Percentiles rank a stretch among this genome's conserved stretches.
phyloP scores from a whole-genome alignment of 2,888 invertebrate genomes.

The Bhutanitis thaidina region DNA sequence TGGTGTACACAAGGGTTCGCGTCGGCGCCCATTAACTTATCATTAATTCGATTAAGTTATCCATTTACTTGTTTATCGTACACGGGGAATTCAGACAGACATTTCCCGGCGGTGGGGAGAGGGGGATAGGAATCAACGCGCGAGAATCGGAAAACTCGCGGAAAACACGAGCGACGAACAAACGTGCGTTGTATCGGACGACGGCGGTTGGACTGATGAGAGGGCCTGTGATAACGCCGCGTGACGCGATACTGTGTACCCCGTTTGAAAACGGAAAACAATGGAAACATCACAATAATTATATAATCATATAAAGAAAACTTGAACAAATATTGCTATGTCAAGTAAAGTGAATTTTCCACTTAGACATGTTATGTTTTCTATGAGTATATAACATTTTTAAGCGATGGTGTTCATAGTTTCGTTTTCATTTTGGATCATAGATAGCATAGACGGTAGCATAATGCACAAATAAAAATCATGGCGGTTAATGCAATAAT shows the following conservation, averaged over 20 bases:
- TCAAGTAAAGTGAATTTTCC: not conserved
- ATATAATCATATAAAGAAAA: conserved; percentile 6
- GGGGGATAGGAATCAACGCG: conserved; percentile 35
- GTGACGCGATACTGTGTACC: conserved; percentile 44
- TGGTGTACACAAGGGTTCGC: conserved; percentile 48
- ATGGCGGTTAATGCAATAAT: no score
- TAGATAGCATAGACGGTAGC: no score
- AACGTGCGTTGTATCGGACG: conserved; percentile 54
- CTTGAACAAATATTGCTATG: not conserved
- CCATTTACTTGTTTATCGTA: conserved; percentile 33
- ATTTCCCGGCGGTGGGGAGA: conserved; percentile 44
- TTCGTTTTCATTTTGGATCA: no score
- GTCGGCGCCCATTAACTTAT: conserved; percentile 59
- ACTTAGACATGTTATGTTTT: not conserved
- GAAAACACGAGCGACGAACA: conserved; percentile 34
- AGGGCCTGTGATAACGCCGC: conserved; percentile 60
- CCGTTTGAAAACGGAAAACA: conserved; percentile 65
- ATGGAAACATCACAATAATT: conserved; percentile 49
- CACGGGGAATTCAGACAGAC: conserved; percentile 64
- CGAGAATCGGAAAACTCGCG: conserved; percentile 50
- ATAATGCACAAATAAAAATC: no score
- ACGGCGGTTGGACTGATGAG: conserved; percentile 58
- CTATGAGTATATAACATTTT: no score
- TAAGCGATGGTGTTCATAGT: no score
- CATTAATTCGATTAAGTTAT: conserved; percentile 45